Base-by-base conservation (phyloP, 2,113 vertebrate species). In the Acanthisitta chloris region DNA sequence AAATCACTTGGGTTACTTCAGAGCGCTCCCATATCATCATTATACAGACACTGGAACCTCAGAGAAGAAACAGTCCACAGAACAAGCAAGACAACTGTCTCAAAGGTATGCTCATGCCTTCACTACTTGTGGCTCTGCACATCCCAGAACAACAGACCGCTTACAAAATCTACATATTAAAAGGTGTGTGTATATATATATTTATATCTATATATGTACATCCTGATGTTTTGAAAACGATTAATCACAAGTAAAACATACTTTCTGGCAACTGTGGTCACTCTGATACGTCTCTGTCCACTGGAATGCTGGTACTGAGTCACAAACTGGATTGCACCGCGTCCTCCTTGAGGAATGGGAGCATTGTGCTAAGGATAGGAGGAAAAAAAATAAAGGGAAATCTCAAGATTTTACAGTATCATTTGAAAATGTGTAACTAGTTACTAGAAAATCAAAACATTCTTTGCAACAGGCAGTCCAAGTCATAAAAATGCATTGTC, bases 231-330 rank as follows among this genome's bases (percentile, higher is more conserved):
- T 64, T 10, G 4, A 88, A 90, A 95, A 73, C 33, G 38, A 94
- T 67, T 82, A 17, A 90, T 24, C 28, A 64, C 14, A 86, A 95
- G 42, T 17, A 83, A 43, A 91, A 97, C 98, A 94, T 98, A 99
- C 99, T 99, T 99, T 84, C 99, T 98, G 82, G 99, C 99, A 59
- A 99, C 97, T 46, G 99, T 99, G 72, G 98, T 98, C 84, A 99
- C 99, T 87, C 98, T 96, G 88, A 99, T 99, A 38, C 99, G 98
- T 80, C 98, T 98, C 97, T 99, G 99, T 24, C 99, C 99, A 65
- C 98, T 99, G 79, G 99, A 99, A 97, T 99, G 99, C 92, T 99
- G 99, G 95, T 99, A 99, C 92, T 99, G 99, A 91, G 99, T 99
- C 90, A 99, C 99, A 94, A 98, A 99, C 79, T 99, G 99, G 84